These are phyloP conservation scores for Limnothrissa miodon DNA, from an alignment of 2,113 vertebrate species.

Conservation along the genomic window DNA sequence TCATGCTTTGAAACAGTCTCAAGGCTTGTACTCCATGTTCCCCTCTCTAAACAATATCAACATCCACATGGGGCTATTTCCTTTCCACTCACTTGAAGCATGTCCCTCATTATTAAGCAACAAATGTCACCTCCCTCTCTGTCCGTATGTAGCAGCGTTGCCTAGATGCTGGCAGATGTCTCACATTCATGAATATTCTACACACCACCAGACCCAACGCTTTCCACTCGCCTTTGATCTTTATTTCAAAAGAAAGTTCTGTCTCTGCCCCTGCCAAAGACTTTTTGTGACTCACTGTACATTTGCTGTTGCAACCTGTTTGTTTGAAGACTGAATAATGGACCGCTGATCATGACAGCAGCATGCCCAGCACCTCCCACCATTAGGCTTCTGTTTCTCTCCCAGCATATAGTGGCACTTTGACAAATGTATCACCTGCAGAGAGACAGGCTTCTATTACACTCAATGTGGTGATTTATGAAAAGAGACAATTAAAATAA, in stretches of 20 bases:
- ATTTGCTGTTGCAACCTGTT: constrained; percentile 62
- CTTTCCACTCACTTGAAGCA: constrained; percentile 56
- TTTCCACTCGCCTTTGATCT: constrained; percentile 68
- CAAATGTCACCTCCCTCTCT: constrained; percentile 58
- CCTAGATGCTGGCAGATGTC: constrained; percentile 70
- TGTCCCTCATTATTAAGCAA: constrained; percentile 60
- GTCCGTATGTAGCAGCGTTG: constrained; percentile 28
- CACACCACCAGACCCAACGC: constrained; percentile 47
- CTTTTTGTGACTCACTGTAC: constrained; percentile 56
- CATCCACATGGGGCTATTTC: constrained; percentile 54
- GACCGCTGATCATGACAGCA: constrained; percentile 27
- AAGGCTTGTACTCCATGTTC: constrained; percentile 11
- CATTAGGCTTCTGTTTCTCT: constrained; percentile 40
- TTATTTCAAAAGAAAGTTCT: constrained; percentile 71
- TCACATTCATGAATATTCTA: constrained; percentile 69
- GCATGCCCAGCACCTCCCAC: constrained; percentile 41
- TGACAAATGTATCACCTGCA: constrained; percentile 11
- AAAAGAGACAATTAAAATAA: neutral
- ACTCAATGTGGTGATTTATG: neutral
- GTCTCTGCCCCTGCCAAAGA: constrained; percentile 53
- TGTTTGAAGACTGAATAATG: constrained; percentile 56
- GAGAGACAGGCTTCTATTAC: neutral
- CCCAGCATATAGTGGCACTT: constrained; percentile 27
- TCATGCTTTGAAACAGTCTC: constrained; percentile 17
- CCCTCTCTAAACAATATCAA: constrained; percentile 37